phyloP scores from a whole-genome alignment of 2,888 invertebrate genomes.

The Fabriciana adippe region DNA sequence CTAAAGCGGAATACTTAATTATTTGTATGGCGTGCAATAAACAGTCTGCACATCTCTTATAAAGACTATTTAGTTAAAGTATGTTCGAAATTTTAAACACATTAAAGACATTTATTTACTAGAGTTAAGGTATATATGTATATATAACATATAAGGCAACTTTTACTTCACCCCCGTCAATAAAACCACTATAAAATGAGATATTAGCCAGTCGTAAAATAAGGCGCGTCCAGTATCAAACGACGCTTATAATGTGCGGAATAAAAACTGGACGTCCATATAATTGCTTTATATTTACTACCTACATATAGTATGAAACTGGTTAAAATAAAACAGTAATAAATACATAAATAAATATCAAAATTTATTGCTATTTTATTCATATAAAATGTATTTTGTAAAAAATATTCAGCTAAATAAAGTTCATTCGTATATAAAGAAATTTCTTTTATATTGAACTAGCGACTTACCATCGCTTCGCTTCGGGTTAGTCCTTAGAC shows the following conservation, averaged over 20 bases:
- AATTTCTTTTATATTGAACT: too few relatives aligned
- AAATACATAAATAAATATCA: not conserved
- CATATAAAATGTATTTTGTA: too few relatives aligned
- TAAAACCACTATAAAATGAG: slow-evolving; percentile 62
- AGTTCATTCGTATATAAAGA: too few relatives aligned
- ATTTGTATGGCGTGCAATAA: too few relatives aligned
- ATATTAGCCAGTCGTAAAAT: slow-evolving; percentile 63
- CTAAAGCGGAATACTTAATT: too few relatives aligned
- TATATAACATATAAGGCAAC: slow-evolving; percentile 4
- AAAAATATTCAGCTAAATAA: too few relatives aligned
- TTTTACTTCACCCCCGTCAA: slow-evolving; percentile 32
- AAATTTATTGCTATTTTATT: not conserved
- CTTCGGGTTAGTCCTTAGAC: too few relatives aligned
- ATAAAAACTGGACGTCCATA: slow-evolving; percentile 63
- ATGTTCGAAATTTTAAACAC: too few relatives aligned
- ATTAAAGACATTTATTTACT: not conserved
- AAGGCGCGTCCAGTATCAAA: slow-evolving; percentile 45
- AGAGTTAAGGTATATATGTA: not conserved
- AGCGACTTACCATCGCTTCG: too few relatives aligned
- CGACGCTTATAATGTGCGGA: slow-evolving; percentile 65
- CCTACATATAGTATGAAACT: not conserved
- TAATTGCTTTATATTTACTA: slow-evolving; percentile 58
- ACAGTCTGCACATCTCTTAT: too few relatives aligned
- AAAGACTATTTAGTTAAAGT: too few relatives aligned
- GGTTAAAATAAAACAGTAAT: not conserved